Conservation (phyloP, 2,888 invertebrate species). For the Pandemis corylana region DNA sequence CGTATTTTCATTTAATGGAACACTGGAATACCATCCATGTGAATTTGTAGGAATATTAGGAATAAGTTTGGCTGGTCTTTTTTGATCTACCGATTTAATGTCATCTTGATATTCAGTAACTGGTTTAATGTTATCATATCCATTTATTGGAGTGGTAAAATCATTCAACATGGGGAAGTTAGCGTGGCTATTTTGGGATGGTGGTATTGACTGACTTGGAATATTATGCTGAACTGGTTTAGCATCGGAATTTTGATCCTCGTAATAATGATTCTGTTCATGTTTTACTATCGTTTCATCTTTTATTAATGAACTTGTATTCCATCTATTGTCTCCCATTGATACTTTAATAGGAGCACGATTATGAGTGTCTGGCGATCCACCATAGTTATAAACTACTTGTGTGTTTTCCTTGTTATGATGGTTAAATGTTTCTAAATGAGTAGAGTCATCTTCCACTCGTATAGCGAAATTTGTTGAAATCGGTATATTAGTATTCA, state of each 20-base stretch:
- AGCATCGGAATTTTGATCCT: constrained; percentile 46
- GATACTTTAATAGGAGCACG: constrained; percentile 56
- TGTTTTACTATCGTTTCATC: constrained; percentile 15
- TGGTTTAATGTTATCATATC: constrained; percentile 53
- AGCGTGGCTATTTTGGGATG: constrained; percentile 75
- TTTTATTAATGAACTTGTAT: constrained; percentile 59
- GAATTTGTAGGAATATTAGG: constrained; percentile 76
- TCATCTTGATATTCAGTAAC: constrained; percentile 61
- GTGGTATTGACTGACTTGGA: constrained; percentile 49
- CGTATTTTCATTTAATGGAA: constrained; percentile 62
- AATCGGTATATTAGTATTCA: constrained; percentile 79
- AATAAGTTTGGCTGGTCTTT: constrained; percentile 69
- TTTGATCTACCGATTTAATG: constrained; percentile 56
- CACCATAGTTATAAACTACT: constrained; percentile 50
- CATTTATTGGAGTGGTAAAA: constrained; percentile 49
- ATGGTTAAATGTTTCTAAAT: constrained; percentile 63
- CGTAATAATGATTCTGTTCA: constrained; percentile 35
- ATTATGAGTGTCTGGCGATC: constrained; percentile 47
- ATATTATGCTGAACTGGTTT: constrained; percentile 45
- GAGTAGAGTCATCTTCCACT: constrained; percentile 73
- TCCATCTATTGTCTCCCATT: constrained; percentile 73
- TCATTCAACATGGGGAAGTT: constrained; percentile 80
- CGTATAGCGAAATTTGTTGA: constrained; percentile 80
- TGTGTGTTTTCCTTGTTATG: constrained; percentile 62
- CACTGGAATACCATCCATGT: constrained; percentile 79